Base-by-base conservation (phyloP, 2,113 vertebrate genomes). In the Melierax canorus region DNA sequence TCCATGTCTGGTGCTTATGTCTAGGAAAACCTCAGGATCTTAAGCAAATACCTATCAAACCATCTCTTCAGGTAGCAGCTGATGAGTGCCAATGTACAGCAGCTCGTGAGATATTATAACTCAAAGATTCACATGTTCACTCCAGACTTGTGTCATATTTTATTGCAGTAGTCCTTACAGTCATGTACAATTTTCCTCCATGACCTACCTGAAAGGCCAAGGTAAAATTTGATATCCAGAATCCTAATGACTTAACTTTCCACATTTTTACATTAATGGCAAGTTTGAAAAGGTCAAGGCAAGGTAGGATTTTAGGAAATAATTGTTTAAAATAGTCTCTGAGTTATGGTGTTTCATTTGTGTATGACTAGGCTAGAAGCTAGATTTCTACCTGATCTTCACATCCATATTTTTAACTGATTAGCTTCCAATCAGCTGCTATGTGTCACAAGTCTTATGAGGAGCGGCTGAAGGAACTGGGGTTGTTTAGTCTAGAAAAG, bases 221-320 rank as follows among this genome's bases (percentile, higher is more conserved):
- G 39, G n/a, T 60, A 90, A 85, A 91, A 89, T 50, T n/a, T 91
- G 11, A 51, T 68, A 91, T 59, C 75, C 46, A 78, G 60, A 78
- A 69, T 85, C 24, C 39, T 45, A 71, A 81, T 67, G 36, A 78
- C 45, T 59, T 53, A 53, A 24, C 23, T 74, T 86, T 27, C 11
- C 48, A 51, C 22, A 32, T 83, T 86, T 92, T 86, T 50, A 60
- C 16, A 68, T 69, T 69, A 58, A 73, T 36, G 11, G 27, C 32
- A 75, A 82, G 15, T 75, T 43, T 81, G 46, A 68, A 84, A 89
- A 89, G 32, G 10, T 48, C 38, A 89, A 87, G 68, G 21, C 14
- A 84, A 68, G 29, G 73, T 27, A 84, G n/a, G 12, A 78, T 63
- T 85, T 89, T 87, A 75, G 50, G 17, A 68, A 81, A 56, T 58